phyloP scores from a whole-genome alignment of 1,140 invertebrate genomes.

The Drosophila pruinosa region DNA sequence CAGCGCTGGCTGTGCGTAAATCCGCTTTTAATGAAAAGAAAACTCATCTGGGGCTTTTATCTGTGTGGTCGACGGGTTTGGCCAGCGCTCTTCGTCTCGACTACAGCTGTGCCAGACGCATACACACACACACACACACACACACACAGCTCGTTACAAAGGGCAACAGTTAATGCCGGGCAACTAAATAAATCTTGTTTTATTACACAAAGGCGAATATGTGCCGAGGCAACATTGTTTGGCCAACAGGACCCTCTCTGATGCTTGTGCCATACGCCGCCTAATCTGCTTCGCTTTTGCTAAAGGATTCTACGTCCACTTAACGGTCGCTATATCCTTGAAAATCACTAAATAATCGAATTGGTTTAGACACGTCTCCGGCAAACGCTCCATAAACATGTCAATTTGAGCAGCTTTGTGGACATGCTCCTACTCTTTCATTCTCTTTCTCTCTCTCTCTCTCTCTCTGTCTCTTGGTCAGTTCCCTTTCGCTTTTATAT shows the following conservation, averaged over 20 bases:
- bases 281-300: background rate
- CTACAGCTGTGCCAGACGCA: background rate
- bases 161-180: slow-evolving; percentile 76
- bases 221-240: slow-evolving; percentile 24
- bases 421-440: background rate
- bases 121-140: background rate
- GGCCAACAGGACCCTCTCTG: background rate
- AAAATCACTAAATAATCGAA: slow-evolving; percentile 77
- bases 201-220: slow-evolving; percentile 60
- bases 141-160: slow-evolving; percentile 49
- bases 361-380: slow-evolving; percentile 51
- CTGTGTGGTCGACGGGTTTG: slow-evolving; percentile 39
- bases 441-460: background rate
- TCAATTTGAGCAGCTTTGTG: slow-evolving; percentile 67
- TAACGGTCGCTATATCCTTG: slow-evolving; percentile 36
- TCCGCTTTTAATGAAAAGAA: slow-evolving; percentile 82
- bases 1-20: slow-evolving; percentile 61
- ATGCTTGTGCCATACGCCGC: background rate
- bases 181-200: slow-evolving; percentile 80
- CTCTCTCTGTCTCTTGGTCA: background rate
- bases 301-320: slow-evolving; percentile 16
- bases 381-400: slow-evolving; percentile 63
- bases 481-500: background rate
- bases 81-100: background rate
- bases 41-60: slow-evolving; percentile 66